Conservation (phyloP, 1,140 invertebrate species). For the Drosophila mayri region DNA sequence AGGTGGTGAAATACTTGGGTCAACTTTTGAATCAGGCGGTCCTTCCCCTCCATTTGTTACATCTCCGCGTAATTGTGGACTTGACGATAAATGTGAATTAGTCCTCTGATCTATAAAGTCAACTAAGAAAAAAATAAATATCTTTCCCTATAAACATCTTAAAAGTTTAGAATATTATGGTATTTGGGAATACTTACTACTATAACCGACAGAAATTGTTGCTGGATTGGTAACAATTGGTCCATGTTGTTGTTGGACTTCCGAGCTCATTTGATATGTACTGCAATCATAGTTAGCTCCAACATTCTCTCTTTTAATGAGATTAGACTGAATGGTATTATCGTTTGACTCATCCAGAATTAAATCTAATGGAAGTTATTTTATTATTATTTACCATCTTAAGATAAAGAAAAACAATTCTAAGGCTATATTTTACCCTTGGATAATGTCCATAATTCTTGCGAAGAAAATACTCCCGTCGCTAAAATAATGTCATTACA, state of each 20-base stretch:
- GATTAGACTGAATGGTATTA: constrained; percentile 88
- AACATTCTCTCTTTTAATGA: constrained; percentile 96
- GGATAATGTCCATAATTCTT: constrained; percentile 98
- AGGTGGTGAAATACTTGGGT: constrained; percentile 64
- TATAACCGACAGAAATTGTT: constrained; percentile 86
- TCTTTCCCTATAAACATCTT: background rate
- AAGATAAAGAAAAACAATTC: background rate
- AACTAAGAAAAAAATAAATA: constrained; percentile 46
- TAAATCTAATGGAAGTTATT: constrained; percentile 88
- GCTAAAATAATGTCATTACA: constrained; percentile 99
- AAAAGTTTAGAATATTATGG: background rate
- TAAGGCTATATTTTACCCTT: constrained; percentile 88
- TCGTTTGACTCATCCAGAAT: constrained; percentile 96
- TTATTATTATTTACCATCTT: background rate
- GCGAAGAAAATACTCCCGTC: constrained; percentile 98
- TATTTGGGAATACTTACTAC: constrained; percentile 86
- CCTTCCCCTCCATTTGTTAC: constrained; percentile 28
- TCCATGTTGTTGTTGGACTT: constrained; percentile 64
- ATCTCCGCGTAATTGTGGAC: constrained; percentile 54
- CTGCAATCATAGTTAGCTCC: constrained; percentile 93
- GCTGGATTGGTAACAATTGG: constrained; percentile 43
- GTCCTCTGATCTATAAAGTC: constrained; percentile 81
- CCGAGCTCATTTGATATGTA: constrained; percentile 93
- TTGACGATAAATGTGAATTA: constrained; percentile 64
- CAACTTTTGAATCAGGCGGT: constrained; percentile 46